These are phyloP conservation scores for Characodon lateralis DNA, from an alignment of 2,797 vertebrate species.

Conservation along the genomic window DNA sequence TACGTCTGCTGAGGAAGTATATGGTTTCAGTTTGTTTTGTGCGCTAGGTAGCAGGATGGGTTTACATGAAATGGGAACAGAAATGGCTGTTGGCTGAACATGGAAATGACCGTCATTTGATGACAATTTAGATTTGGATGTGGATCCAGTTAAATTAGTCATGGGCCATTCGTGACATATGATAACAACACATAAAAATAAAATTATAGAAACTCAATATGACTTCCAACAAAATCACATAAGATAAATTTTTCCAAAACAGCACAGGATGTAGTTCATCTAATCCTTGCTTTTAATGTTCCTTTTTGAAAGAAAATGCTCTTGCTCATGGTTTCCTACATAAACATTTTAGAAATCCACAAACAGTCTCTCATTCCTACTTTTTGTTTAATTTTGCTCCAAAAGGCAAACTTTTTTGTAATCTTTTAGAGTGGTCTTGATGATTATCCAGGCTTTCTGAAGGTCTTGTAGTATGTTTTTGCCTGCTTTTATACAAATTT, in stretches of 20 bases:
- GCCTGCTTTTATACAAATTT: background rate
- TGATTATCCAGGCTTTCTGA: background rate
- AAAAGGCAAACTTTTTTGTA: background rate
- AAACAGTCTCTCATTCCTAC: background rate
- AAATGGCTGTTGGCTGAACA: background rate
- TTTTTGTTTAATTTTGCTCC: background rate
- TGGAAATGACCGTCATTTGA: background rate
- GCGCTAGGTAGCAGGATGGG: background rate
- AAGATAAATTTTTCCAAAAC: background rate
- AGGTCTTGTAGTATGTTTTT: background rate
- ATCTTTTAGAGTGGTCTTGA: background rate
- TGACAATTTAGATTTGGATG: background rate
- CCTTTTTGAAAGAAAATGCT: constrained; percentile 33
- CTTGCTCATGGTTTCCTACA: constrained; percentile 19
- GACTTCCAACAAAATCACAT: background rate
- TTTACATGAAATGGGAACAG: constrained; percentile 14
- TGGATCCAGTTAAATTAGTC: background rate
- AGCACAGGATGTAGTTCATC: constrained; percentile 29
- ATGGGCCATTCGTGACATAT: background rate
- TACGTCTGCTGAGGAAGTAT: background rate
- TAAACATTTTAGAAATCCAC: background rate
- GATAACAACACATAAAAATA: background rate
- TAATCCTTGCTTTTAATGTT: constrained; percentile 54
- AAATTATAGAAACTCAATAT: background rate
- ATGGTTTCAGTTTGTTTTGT: background rate